Base-by-base conservation (phyloP, 2,888 invertebrate genomes). In the Chymomyza amoena region DNA sequence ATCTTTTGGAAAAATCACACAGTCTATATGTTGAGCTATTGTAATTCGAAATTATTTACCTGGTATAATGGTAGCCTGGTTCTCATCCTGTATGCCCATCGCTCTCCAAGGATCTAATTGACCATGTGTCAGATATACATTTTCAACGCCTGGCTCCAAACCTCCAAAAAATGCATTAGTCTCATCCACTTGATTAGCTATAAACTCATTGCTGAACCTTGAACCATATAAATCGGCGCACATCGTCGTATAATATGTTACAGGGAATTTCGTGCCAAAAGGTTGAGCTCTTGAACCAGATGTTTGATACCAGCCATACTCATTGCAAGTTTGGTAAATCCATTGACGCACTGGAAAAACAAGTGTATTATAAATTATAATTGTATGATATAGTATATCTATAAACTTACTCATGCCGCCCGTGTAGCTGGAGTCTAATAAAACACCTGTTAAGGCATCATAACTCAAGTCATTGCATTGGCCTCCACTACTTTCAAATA, bases 281-380 rank as follows among this genome's bases (percentile, higher is more conserved):
- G 95, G 94, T 72, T 95, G 94, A 1, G 90, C 84, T 0, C 84
- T 64, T 15, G 94, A 93, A 72, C 92, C 93, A 0, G 96, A 95
- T 2, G 96, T 95, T 92, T 96, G 96, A 91, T 94, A 96, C 93
- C 95, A 97, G 64, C 97, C 97, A 90, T 94, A 97, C 92, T 97
- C 97, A 64, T 95, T 95, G 90, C 97, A 97, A 0, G 96, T 96
- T 91, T 97, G 97, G 90, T 96, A 96, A 0, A 93, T 93, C 97
- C 97, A 97, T 71, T 95, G 94, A 0, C 96, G 94, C 84, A 87
- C 90, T 90, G 13, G 4, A 13, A 45, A 45, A 45, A 13, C 13
- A 13, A 6, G 4, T 45, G 32, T 28, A 13, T 15, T 50, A 6
- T 57, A 13, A 52, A 36, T 2, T 50, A 52, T 13, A 15, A n/a